Base-by-base conservation (phyloP, 2,113 vertebrate species). In the Lasiurus borealis region DNA sequence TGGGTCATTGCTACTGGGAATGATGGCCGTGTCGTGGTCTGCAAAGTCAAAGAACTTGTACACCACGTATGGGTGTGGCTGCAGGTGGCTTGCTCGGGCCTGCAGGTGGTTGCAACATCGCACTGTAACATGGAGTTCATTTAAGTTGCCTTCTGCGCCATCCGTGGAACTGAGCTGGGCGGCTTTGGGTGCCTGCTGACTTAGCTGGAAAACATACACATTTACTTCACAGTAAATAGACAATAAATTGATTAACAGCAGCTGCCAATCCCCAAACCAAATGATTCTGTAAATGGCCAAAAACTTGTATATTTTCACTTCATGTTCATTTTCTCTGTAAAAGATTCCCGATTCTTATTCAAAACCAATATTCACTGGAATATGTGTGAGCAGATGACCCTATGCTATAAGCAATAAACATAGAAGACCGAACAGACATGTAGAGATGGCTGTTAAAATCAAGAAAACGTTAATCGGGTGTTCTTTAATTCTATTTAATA, bases 21-120 rank as follows among this genome's bases (percentile, higher is more conserved):
- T 93, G 93, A 99, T 98, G 89, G 98, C n/a, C 25, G 99, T 99
- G 73, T 99, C 98, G 76, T 99, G 98, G 97, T 99, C 99, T 23
- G 98, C 97, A 95, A 99, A 99, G 97, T 98, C 91, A 77, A 98
- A 99, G 97, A 99, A 99, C 98, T 98, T 99, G 98, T 99, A 99
- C 97, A 99, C 98, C 66, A 99, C 98, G 1, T 99, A 99, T 64
- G 99, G 97, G 96, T 98, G 99, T 19, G 99, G 99, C 92, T 97
- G 98, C 25, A 73, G 57, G 57, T 96, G 88, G 40, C 95, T 96
- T 59, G 83, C 86, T 92, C 78, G 96, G 88, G 98, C 89, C 5
- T 64, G 97, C 19, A 99, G 98, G 92, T 96, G 97, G 93, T 90
- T 97, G 97, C 99, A 99, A 93, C 98, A 92, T 66, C 90, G 98